Evolutionary conservation across 2,888 invertebrate genomes (phyloP).

Genomic region (Icerya purchasi): DNA sequence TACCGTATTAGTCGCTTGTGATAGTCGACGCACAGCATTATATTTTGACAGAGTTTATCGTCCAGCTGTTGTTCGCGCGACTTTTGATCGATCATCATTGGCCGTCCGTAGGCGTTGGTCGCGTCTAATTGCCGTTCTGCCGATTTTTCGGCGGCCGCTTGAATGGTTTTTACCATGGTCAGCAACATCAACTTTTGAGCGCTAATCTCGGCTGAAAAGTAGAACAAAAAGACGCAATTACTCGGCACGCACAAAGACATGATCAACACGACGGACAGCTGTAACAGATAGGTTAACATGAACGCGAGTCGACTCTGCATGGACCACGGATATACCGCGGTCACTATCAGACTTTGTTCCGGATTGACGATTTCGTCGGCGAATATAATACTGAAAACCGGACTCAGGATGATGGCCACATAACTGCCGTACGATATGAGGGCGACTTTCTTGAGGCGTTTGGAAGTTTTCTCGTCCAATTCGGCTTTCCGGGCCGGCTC

Average conservation of each 20-base stretch:
- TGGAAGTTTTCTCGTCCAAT: neutral
- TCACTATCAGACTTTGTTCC: neutral
- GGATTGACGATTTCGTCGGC: neutral
- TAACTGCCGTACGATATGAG: neutral
- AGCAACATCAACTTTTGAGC: neutral
- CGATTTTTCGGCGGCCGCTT: neutral
- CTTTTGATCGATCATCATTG: neutral
- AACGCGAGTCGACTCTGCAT: neutral
- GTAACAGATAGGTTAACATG: neutral
- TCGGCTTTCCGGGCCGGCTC: neutral
- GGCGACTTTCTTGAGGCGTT: neutral
- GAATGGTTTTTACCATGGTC: neutral
- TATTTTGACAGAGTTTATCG: neutral
- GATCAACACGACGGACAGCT: neutral
- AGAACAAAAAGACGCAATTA: neutral
- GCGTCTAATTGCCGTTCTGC: neutral
- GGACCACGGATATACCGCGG: neutral
- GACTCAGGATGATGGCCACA: neutral
- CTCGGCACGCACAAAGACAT: neutral
- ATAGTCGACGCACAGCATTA: neutral
- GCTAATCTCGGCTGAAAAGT: neutral
- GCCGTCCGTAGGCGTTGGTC: too few species aligned
- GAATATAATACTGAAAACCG: neutral
- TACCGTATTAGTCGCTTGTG: neutral
- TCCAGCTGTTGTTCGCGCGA: neutral